Evolutionary conservation across 2,113 vertebrate species (phyloP).

Genomic region (Chiloscyllium plagiosum): DNA sequence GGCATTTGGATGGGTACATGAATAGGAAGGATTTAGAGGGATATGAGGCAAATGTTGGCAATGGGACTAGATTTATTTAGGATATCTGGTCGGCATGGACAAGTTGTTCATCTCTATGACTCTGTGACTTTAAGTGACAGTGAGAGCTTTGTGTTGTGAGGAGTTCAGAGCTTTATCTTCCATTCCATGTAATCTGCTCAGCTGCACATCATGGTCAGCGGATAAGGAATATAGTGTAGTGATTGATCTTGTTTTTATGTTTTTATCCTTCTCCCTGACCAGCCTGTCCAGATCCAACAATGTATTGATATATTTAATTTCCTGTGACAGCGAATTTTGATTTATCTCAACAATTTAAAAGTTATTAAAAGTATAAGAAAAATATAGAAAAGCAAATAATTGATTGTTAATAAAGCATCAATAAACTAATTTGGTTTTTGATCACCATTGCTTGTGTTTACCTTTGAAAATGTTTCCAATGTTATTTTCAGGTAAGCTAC

Average conservation of each 20-base stretch:
- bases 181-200: background rate
- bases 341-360: background rate
- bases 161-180: background rate
- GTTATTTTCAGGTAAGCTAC: background rate
- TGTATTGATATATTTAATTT: no score
- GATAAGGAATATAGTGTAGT: background rate
- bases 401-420: background rate
- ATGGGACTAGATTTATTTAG: no score
- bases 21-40: no score
- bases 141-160: background rate
- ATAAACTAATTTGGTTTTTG: background rate
- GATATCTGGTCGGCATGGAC: background rate
- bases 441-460: background rate
- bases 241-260: background rate
- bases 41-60: no score
- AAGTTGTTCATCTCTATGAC: background rate
- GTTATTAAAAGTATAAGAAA: background rate
- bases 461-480: background rate
- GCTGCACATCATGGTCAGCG: background rate
- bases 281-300: no score
- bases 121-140: background rate
- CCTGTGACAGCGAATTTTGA: background rate
- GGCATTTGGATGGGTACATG: no score
- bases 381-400: background rate
- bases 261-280: background rate